Percentiles rank a stretch among this genome's conserved stretches.
Evolutionary conservation across 2,888 invertebrate genomes (phyloP).

Genomic region (Volucella inflata): DNA sequence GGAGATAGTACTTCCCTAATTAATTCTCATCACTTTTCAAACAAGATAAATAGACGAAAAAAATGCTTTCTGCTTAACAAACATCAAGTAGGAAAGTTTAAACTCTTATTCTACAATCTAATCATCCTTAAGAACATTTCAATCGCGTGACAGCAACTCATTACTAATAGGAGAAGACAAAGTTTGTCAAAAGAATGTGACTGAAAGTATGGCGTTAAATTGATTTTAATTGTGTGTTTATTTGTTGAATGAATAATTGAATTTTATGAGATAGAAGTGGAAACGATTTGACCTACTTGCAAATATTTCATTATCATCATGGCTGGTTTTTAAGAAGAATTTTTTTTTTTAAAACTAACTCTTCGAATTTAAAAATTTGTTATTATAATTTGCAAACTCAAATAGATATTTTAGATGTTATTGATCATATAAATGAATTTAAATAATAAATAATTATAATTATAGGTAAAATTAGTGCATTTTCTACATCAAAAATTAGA

Average conservation of each 20-base stretch:
- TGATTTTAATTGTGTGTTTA: conserved; percentile 75
- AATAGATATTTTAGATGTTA: too few species aligned
- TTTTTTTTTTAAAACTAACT: conserved; percentile 39
- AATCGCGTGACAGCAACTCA: conserved; percentile 68
- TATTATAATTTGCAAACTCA: background rate
- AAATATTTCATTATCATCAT: conserved; percentile 34
- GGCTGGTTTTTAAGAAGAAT: conserved; percentile 28
- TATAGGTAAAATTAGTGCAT: too few species aligned
- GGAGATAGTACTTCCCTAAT: too few species aligned
- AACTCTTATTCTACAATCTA: conserved; percentile 25
- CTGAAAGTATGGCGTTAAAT: conserved; percentile 72
- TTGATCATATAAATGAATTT: too few species aligned
- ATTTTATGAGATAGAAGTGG: conserved; percentile 71
- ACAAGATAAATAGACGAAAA: too few species aligned
- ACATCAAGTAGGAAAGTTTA: conserved; percentile 40
- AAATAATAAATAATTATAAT: too few species aligned
- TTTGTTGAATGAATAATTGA: conserved; percentile 74
- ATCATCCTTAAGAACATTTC: conserved; percentile 59
- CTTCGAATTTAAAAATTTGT: conserved; percentile 1
- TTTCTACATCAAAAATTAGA: too few species aligned
- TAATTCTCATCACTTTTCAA: too few species aligned
- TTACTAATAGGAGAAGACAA: conserved; percentile 51
- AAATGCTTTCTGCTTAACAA: conserved; percentile 55
- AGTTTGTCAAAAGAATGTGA: conserved; percentile 68
- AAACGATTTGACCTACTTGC: conserved; percentile 71